Conservation (phyloP, 2,797 vertebrate genomes). For the Lepus townsendii region DNA sequence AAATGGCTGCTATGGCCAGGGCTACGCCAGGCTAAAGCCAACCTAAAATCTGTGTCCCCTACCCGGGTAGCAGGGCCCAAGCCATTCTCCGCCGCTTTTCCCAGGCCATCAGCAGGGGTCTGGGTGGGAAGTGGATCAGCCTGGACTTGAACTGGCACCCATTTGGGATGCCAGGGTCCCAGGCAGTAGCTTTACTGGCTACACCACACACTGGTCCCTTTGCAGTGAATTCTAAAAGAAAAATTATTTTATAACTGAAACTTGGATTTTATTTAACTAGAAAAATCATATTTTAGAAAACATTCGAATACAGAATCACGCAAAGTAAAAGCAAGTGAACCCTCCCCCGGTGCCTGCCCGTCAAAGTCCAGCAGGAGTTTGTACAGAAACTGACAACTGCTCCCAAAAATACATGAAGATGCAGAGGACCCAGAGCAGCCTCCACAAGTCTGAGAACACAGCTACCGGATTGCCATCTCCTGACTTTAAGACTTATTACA, state of each 20-base stretch:
- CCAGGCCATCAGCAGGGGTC: too few relatives aligned
- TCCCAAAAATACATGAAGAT: neutral
- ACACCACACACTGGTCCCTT: neutral
- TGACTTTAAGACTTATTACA: neutral
- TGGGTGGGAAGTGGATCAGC: too few relatives aligned
- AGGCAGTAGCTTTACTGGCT: too few relatives aligned
- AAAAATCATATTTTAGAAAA: neutral
- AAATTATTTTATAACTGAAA: neutral
- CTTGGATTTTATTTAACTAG: neutral
- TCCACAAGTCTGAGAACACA: neutral
- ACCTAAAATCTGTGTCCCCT: too few relatives aligned
- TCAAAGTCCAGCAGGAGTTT: neutral
- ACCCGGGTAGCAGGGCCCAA: too few relatives aligned
- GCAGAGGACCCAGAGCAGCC: neutral
- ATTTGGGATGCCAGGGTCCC: too few relatives aligned
- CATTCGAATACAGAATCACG: rapidly evolving
- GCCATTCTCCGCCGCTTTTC: too few relatives aligned
- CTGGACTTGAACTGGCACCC: too few relatives aligned
- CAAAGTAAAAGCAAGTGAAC: neutral
- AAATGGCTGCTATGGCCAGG: too few relatives aligned
- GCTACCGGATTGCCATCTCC: neutral
- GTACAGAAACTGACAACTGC: neutral
- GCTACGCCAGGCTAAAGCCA: too few relatives aligned
- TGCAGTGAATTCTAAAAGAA: neutral
- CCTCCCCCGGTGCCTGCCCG: neutral